These are phyloP conservation scores for Brachyopa scutellaris DNA, from an alignment of 2,888 invertebrate species.

Conservation along the genomic window DNA sequence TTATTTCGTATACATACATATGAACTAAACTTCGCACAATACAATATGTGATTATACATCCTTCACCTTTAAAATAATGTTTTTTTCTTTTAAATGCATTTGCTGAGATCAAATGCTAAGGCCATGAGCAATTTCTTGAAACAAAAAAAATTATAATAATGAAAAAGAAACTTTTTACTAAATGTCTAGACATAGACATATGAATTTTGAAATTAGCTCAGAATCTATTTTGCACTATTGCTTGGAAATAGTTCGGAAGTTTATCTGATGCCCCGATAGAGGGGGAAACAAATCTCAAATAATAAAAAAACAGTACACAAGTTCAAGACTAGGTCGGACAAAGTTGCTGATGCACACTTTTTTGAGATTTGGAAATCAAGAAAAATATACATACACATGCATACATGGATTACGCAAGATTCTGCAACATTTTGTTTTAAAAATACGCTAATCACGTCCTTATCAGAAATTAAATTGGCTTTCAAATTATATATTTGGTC, in stretches of 20 bases:
- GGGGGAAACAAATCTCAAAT: neutral
- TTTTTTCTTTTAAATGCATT: constrained; percentile 4
- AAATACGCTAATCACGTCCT: too few species aligned
- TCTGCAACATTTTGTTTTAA: too few species aligned
- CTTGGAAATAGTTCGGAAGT: constrained; percentile 42
- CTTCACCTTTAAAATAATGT: constrained; percentile 2
- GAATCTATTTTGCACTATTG: constrained; percentile 24
- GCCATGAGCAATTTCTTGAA: neutral
- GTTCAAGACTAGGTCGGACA: too few species aligned
- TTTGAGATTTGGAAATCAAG: too few species aligned
- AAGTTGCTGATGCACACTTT: constrained; percentile 14
- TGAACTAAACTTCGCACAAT: too few species aligned
- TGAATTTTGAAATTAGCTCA: constrained; percentile 27
- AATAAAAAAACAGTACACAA: neutral
- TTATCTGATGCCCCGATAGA: constrained; percentile 31
- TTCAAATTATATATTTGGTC: too few species aligned
- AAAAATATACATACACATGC: too few species aligned
- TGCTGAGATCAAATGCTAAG: neutral
- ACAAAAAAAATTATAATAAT: constrained; percentile 7
- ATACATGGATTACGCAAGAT: too few species aligned
- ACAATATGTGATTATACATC: too few species aligned
- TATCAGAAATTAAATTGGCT: too few species aligned
- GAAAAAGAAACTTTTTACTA: neutral
- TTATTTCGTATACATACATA: too few species aligned
- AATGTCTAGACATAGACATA: constrained; percentile 20